phyloP scores from a whole-genome alignment of 2,888 invertebrate genomes.

The Diarsia rubi region DNA sequence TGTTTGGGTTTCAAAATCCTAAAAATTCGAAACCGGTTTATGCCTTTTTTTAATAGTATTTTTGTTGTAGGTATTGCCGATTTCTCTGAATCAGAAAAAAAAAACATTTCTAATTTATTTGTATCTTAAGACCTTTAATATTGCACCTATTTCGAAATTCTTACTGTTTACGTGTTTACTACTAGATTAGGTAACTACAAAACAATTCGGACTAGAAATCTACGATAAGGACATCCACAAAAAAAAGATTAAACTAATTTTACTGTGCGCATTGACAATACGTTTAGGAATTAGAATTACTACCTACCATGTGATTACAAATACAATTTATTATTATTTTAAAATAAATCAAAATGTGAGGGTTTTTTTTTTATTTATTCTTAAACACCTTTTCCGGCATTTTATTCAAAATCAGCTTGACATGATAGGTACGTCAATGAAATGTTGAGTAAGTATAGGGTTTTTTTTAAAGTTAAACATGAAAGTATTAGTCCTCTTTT shows the following conservation, averaged over 20 bases:
- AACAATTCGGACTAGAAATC: constrained; percentile 70
- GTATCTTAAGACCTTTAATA: constrained; percentile 20
- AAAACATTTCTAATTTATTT: neutral
- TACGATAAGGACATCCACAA: constrained; percentile 74
- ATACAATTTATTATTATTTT: constrained; percentile 54
- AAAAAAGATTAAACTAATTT: constrained; percentile 76
- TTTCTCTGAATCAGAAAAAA: neutral
- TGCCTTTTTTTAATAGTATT: neutral
- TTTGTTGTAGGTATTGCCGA: neutral
- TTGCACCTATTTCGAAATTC: constrained; percentile 39
- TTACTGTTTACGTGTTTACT: constrained; percentile 47
- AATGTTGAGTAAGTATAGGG: neutral
- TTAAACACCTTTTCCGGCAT: neutral
- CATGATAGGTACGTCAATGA: neutral
- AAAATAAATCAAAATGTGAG: neutral
- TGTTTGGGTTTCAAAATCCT: neutral
- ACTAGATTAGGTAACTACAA: constrained; percentile 68
- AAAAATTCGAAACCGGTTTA: neutral
- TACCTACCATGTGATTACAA: constrained; percentile 68
- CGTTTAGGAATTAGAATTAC: constrained; percentile 79
- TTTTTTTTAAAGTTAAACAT: neutral
- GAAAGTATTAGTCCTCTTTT: neutral
- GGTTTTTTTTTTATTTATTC: neutral
- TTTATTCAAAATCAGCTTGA: neutral
- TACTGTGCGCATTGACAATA: constrained; percentile 88